Conservation (phyloP, 2,888 invertebrate species). For the Notodonta dromedarius region DNA sequence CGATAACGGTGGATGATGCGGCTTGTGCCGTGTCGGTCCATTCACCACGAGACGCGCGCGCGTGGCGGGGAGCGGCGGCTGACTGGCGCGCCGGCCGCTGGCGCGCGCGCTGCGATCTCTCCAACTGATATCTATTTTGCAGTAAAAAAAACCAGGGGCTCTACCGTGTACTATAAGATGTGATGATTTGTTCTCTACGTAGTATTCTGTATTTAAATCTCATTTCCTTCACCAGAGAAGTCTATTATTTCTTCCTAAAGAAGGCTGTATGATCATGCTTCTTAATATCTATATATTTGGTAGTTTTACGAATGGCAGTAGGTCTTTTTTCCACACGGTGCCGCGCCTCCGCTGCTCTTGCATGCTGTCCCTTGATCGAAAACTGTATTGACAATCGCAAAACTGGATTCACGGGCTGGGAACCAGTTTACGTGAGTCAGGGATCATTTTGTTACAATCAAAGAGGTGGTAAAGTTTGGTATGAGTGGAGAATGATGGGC, state of each 20-base stretch:
- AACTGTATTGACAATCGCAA: slow-evolving; percentile 53
- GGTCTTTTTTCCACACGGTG: slow-evolving; percentile 6
- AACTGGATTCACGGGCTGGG: slow-evolving; percentile 60
- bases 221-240: too few relatives aligned
- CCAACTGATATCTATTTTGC: slow-evolving; percentile 58
- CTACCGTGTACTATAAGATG: neutral
- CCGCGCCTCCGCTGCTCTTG: slow-evolving; percentile 55
- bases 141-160: slow-evolving; percentile 58
- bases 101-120: slow-evolving; percentile 75
- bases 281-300: too few relatives aligned
- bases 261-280: too few relatives aligned
- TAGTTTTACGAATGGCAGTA: neutral
- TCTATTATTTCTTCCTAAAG: too few relatives aligned
- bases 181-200: neutral
- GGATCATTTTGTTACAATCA: slow-evolving; percentile 53
- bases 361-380: slow-evolving; percentile 56
- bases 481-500: too few relatives aligned
- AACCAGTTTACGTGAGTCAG: slow-evolving; percentile 46
- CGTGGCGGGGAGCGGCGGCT: slow-evolving; percentile 71
- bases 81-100: slow-evolving; percentile 60
- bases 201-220: too few relatives aligned
- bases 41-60: slow-evolving; percentile 53
- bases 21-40: slow-evolving; percentile 32
- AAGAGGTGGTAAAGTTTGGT: slow-evolving; percentile 2
- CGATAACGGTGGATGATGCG: slow-evolving; percentile 75